Conservation (phyloP, 2,888 invertebrate genomes). For the Drosophila anomelani region DNA sequence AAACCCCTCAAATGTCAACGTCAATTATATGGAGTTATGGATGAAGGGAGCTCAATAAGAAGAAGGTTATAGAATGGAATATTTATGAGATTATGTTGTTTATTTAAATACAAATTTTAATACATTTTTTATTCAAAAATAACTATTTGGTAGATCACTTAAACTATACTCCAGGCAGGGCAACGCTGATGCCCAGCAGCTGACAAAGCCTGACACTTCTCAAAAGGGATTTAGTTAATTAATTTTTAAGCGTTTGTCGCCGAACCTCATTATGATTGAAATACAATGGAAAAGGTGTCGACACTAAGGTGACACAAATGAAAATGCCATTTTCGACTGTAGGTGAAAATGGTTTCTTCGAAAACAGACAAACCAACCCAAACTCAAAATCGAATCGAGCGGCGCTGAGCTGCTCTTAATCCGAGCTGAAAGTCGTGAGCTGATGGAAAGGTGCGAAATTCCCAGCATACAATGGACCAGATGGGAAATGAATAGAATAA, state of each 20-base stretch:
- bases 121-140: too few relatives aligned
- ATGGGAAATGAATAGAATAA: slow-evolving; percentile 15
- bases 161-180: too few relatives aligned
- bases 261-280: slow-evolving; percentile 50
- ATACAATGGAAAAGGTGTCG: slow-evolving; percentile 66
- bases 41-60: slow-evolving; percentile 2
- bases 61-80: neutral
- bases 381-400: slow-evolving; percentile 27
- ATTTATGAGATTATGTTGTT: neutral
- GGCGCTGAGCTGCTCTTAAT: slow-evolving; percentile 48
- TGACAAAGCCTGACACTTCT: slow-evolving; percentile 50
- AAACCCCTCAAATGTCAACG: slow-evolving; percentile 68
- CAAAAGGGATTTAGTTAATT: slow-evolving; percentile 62
- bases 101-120: too few relatives aligned
- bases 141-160: too few relatives aligned
- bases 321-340: slow-evolving; percentile 53
- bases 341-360: slow-evolving; percentile 51
- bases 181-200: slow-evolving; percentile 29
- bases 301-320: slow-evolving; percentile 53
- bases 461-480: slow-evolving; percentile 50
- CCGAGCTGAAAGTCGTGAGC: slow-evolving; percentile 39
- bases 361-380: slow-evolving; percentile 48
- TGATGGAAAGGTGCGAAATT: slow-evolving; percentile 63
- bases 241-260: slow-evolving; percentile 64
- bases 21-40: slow-evolving; percentile 64